Evolutionary conservation across 2,113 vertebrate genomes (phyloP).

Genomic region (Myocastor coypus): DNA sequence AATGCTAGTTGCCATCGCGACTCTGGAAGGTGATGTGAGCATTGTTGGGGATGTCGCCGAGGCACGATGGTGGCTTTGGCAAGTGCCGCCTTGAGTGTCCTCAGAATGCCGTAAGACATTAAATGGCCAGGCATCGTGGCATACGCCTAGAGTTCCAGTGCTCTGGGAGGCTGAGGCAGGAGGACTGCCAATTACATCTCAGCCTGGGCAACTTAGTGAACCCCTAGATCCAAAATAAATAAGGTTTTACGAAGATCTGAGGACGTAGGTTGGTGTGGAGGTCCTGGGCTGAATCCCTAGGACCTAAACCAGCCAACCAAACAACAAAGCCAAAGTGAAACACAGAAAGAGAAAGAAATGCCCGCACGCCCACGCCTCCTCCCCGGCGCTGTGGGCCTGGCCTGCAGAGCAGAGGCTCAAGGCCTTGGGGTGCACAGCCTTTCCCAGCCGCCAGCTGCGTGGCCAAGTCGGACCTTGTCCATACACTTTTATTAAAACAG

Average conservation of each 20-base stretch:
- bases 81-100: background rate
- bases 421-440: background rate
- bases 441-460: background rate
- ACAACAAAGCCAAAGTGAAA: background rate
- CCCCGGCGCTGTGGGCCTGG: background rate
- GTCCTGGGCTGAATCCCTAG: background rate
- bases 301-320: background rate
- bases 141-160: background rate
- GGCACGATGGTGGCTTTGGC: background rate
- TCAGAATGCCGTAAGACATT: constrained; percentile 12
- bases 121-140: background rate
- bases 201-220: background rate
- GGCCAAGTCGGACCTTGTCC: background rate
- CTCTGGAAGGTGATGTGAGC: background rate
- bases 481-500: background rate
- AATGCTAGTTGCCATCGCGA: background rate
- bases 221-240: background rate
- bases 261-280: background rate
- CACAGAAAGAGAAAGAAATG: background rate
- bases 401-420: background rate
- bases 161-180: background rate
- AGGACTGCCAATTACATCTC: background rate
- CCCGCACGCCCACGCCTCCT: background rate
- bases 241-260: background rate
- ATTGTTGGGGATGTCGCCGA: background rate